Percentiles rank a stretch among this genome's conserved stretches.
These are phyloP conservation scores for Cabera pusaria DNA, from an alignment of 2,888 invertebrate genomes.

Conservation along the genomic window DNA sequence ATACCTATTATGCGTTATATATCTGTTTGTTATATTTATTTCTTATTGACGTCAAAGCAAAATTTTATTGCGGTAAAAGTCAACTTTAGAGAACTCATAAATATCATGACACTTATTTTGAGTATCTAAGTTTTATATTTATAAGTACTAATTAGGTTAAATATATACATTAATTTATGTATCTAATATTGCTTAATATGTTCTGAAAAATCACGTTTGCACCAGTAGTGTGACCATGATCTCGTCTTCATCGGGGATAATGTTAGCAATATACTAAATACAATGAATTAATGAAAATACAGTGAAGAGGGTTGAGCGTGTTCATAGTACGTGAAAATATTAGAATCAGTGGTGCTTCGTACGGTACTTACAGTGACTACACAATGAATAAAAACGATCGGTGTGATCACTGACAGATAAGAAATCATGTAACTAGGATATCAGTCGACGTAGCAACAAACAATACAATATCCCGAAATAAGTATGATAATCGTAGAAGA, in stretches of 20 bases:
- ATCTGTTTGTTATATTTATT: too few relatives aligned
- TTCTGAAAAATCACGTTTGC: constrained; percentile 21
- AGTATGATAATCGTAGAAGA: constrained; percentile 76
- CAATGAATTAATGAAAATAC: constrained; percentile 22
- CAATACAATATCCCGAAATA: constrained; percentile 65
- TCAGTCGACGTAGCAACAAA: constrained; percentile 64
- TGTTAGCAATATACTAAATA: constrained; percentile 11
- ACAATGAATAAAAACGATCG: constrained; percentile 22
- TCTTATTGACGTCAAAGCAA: too few relatives aligned
- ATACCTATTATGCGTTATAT: too few relatives aligned
- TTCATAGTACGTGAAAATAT: constrained; percentile 22
- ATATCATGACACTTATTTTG: not conserved
- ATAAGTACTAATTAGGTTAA: not conserved
- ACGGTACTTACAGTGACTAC: too few relatives aligned
- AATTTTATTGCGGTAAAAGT: too few relatives aligned
- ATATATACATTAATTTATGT: not conserved
- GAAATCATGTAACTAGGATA: constrained; percentile 49
- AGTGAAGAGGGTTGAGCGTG: constrained; percentile 24
- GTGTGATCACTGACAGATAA: constrained; percentile 49
- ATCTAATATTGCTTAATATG: constrained; percentile 8
- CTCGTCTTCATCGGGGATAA: constrained; percentile 6
- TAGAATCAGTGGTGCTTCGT: constrained; percentile 24
- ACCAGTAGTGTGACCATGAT: constrained; percentile 5
- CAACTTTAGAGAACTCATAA: too few relatives aligned
- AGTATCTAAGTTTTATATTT: constrained; percentile 1